Evolutionary conservation across 1,140 invertebrate genomes (phyloP), one percentile per base, ranked within the genome.

Genomic region (Drosophila quadrilineata): DNA sequence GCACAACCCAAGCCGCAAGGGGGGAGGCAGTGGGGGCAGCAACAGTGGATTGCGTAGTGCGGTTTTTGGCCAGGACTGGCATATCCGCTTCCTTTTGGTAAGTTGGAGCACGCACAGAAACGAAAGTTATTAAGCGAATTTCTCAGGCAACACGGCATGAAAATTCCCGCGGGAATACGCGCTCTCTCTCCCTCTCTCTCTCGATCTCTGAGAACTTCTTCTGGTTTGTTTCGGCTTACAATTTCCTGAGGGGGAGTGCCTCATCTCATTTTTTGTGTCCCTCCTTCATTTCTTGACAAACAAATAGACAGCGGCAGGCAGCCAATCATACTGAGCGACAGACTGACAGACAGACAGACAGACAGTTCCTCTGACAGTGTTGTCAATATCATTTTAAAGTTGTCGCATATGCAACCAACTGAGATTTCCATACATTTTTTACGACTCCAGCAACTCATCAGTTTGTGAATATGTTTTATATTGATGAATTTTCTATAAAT

Each of bases 81-180:
- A 62, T 62, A 67, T 50, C 46, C 29, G 41, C 36, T 68, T 36
- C 26, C 36, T 46, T 41, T n/a, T 9, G 22, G 6, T 38, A 41
- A 8, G 16, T n/a, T 24, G 43, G 36, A 10, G 38, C 53, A 35
- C 49, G 22, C 64, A 36, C 36, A 53, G 41, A 31, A 50, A 52
- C 57, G 40, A 77, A 85, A 84, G 79, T 84, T 84, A 84, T 84
- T 84, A 84, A 85, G 79, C 79, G 79, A 85, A 85, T 85, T 84
- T 84, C 77, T 74, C 69, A 76, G 69, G 70, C 76, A 75, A 75
- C 60, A 56, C 63, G 70, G 73, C 74, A 84, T 74, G 71, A 69
- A 75, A 84, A 76, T 84, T 85, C 79, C 74, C 79, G 67, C 71
- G 75, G 75, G 79, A 85, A 75, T 79, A 58, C 56, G 28, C 50